Conservation (phyloP, 2,888 invertebrate species). For the Eumacrocentrus americanus region DNA sequence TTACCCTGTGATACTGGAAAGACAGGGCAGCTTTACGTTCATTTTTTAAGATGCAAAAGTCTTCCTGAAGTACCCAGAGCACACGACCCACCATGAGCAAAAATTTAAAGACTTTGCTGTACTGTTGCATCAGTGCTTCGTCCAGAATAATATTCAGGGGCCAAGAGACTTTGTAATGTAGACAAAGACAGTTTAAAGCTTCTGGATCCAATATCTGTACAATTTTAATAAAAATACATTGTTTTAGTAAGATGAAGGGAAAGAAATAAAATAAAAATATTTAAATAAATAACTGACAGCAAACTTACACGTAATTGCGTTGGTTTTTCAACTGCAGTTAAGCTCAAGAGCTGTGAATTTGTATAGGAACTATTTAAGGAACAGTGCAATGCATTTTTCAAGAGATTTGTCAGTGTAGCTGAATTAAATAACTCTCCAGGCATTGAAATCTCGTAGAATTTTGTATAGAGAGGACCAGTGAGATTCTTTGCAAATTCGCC, state of each 20-base stretch:
- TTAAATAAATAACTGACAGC: not conserved
- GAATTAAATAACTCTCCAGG: conserved; percentile 75
- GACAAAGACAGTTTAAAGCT: conserved; percentile 71
- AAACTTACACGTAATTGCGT: conserved; percentile 60
- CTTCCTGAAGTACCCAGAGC: conserved; percentile 76
- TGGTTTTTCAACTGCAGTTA: conserved; percentile 51
- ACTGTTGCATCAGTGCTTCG: conserved; percentile 72
- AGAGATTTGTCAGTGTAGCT: conserved; percentile 71
- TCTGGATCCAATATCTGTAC: conserved; percentile 64
- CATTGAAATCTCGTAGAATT: conserved; percentile 69
- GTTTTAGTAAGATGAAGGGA: too few species aligned
- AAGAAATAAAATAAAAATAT: not conserved
- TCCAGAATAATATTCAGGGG: conserved; percentile 80
- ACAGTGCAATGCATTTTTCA: conserved; percentile 73
- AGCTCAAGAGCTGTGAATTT: conserved; percentile 53
- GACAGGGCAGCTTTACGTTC: conserved; percentile 64
- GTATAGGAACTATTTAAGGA: conserved; percentile 64
- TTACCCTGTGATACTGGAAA: conserved; percentile 70
- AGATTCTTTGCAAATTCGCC: conserved; percentile 79
- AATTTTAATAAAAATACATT: not conserved
- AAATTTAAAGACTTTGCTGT: conserved; percentile 78
- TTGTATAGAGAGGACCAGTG: conserved; percentile 72
- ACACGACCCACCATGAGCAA: conserved; percentile 76
- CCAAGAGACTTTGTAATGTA: conserved; percentile 77
- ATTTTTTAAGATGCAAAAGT: conserved; percentile 72